Base-by-base conservation (phyloP, 2,888 invertebrate genomes). In the Hyppa rectilinea region DNA sequence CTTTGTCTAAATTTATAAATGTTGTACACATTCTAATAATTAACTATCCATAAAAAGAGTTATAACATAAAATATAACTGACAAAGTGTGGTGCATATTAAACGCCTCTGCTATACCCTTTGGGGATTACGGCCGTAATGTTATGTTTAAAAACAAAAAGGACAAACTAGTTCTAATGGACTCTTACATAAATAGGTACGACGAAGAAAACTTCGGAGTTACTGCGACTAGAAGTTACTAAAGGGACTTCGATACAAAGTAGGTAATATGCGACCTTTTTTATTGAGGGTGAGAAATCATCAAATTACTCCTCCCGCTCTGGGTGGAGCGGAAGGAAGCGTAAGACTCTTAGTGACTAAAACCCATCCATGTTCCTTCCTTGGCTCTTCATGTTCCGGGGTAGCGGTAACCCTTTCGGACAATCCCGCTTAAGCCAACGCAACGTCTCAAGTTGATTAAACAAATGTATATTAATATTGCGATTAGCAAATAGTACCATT, bases 261-360 rank as follows among this genome's bases (percentile, higher is more conserved):
- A 56, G 23, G 20, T 64, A 59, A 67, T 75, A 74, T 69, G 60
- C 55, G n/a, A n/a, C n/a, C n/a, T n/a, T n/a, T n/a, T n/a, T n/a
- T n/a, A n/a, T n/a, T n/a, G n/a, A n/a, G n/a, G n/a, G n/a, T n/a
- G n/a, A n/a, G n/a, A n/a, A n/a, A n/a, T n/a, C n/a, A n/a, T n/a
- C n/a, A n/a, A n/a, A n/a, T n/a, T n/a, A n/a, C n/a, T n/a, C n/a
- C n/a, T n/a, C n/a, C n/a, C n/a, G n/a, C n/a, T n/a, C n/a, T n/a
- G n/a, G n/a, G n/a, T n/a, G n/a, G n/a, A n/a, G n/a, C n/a, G n/a
- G n/a, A n/a, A n/a, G n/a, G n/a, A n/a, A n/a, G n/a, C n/a, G n/a
- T n/a, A n/a, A n/a, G n/a, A n/a, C n/a, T n/a, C n/a, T n/a, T n/a
- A n/a, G n/a, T n/a, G n/a, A n/a, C n/a, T n/a, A n/a, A n/a, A n/a